Base-by-base conservation (phyloP, 2,888 invertebrate genomes). In the Ischnura elegans region DNA sequence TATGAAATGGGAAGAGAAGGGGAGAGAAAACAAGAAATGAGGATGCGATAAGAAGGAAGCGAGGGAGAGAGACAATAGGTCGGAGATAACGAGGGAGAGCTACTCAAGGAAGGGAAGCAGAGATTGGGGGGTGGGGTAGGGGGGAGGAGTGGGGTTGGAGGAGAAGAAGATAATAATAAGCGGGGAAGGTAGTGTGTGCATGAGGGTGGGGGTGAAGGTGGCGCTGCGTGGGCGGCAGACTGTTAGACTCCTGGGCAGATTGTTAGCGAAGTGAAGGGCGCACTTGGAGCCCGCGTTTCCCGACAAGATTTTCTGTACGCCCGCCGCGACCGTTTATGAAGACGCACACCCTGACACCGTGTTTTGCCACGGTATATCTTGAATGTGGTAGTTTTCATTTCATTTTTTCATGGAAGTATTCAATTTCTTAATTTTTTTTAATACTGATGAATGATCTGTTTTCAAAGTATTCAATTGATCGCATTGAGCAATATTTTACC, bases 31-130 rank as follows among this genome's bases (percentile, higher is more conserved):
- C 47, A 13, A 47, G 47, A 47, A 47, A 66, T 66, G 66, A 66
- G 66, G 8, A 66, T 66, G 66, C 13, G 66, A 66, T 66, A 66
- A 66, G 66, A 29, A 66, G 66, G 66, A 66, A 66, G 29, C 66
- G 29, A 66, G 29, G 66, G 66, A 13, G 29, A 19, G 29, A 66
- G 29, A 61, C 61, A 61, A 66, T 4, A 66, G 29, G 66, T 5
- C 29, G 29, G 29, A 66, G 66, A 66, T 66, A 66, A 66, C 66
- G 66, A 66, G 66, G n/a, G 66, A 66, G 66, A 66, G 66, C 47
- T 10, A 66, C n/a, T 10, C 19, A 13, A n/a, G 5, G 66, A 29
- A 66, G 29, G n/a, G 66, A 21, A 29, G 66, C 13, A 13, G 13
- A 66, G n/a, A 29, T 1, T n/a, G 66, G 29, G 29, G 29, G 66